Evolutionary conservation across 1,140 invertebrate genomes (phyloP), one percentile per base, ranked within the genome.

Genomic region (Lepidurus arcticus): DNA sequence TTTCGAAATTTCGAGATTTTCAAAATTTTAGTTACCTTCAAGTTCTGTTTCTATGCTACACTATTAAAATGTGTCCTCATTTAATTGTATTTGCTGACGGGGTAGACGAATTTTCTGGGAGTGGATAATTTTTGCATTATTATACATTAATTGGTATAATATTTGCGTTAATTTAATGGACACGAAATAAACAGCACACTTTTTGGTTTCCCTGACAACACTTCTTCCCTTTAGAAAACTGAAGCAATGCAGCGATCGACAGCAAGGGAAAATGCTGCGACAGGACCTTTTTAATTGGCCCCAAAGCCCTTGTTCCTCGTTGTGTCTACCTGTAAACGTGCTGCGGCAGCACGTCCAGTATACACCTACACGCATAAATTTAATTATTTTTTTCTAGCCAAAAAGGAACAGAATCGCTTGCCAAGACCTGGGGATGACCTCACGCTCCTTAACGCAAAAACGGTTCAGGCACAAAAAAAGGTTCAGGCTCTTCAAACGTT

Each of bases 321-420:
- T 65, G 45, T 47, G 53, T 65, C 53, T 65, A 65, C 53, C 53
- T 65, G 53, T 65, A 65, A 65, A 65, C 53, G 13, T 21, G 53
- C 53, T 65, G 53, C 53, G 16, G 53, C 53, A 65, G 53, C 53
- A 65, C 53, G 53, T 65, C 53, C 21, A 13, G 53, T 65, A 65
- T 65, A 65, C 53, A 65, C 53, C 53, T 65, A 65, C 53, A 65
- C 53, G 53, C 53, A 65, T 65, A 65, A 65, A 21, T 65, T 65
- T 65, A 1, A 21, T 65, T 65, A n/a, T 21, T 21, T 65, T 7
- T 65, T 21, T 34, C 34, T 34, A 34, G 21, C 16, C 53, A 65
- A 65, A 65, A 65, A 65, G 53, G 53, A 65, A 10, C 0, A 65
- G n/a, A 65, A 65, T 21, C 53, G 53, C 21, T 65, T 65, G 53